Conservation (phyloP, 2,113 vertebrate genomes). For the Butorides virescens region DNA sequence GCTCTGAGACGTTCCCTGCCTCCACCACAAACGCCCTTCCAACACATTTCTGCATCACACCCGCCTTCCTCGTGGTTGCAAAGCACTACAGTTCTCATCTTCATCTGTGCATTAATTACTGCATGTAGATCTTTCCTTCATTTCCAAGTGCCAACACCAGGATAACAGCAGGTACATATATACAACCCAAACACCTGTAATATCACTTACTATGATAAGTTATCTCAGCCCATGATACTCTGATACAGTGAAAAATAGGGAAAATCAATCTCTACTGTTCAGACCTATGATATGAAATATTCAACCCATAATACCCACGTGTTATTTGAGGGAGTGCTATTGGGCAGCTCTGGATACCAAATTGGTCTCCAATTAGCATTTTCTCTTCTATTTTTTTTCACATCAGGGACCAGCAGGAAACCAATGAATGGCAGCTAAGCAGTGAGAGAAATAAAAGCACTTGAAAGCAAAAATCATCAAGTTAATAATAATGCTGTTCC, state of each 20-base stretch:
- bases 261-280: neutral
- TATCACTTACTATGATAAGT: neutral
- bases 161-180: neutral
- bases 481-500: constrained; percentile 33
- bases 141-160: neutral
- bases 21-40: neutral
- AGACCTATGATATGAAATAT: neutral
- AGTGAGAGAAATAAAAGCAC: constrained; percentile 46
- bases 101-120: neutral
- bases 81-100: neutral
- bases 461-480: constrained; percentile 42
- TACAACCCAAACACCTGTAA: neutral
- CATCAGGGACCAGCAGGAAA: constrained; percentile 16
- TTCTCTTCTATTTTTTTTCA: neutral
- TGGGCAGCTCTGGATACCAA: neutral
- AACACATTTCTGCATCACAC: neutral
- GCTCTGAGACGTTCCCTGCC: neutral
- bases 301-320: neutral
- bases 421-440: constrained; percentile 23
- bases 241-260: neutral
- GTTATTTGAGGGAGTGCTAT: neutral
- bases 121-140: neutral
- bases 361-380: constrained; percentile 26
- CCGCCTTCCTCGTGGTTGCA: neutral
- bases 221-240: neutral